phyloP scores from a whole-genome alignment of 2,113 vertebrate species.

The Gallinago media region DNA sequence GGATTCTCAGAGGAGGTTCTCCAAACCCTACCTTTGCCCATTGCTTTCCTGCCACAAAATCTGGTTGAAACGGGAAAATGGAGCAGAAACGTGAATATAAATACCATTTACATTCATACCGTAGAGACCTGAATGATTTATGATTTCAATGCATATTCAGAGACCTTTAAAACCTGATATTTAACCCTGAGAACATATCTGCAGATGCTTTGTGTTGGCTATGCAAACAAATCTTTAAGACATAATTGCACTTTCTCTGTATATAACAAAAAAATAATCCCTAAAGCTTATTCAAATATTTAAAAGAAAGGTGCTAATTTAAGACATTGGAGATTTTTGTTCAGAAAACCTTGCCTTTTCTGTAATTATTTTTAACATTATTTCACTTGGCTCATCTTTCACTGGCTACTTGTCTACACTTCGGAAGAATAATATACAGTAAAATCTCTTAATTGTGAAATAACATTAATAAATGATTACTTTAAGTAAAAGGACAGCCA shows the following conservation, averaged over 20 bases:
- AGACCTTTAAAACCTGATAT: constrained; percentile 23
- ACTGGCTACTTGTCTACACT: not conserved
- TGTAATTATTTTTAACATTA: constrained; percentile 6
- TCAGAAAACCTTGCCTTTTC: constrained; percentile 14
- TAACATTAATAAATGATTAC: constrained; percentile 36
- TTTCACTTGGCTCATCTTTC: constrained; percentile 47
- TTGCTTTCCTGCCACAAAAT: not conserved
- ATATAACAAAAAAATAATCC: constrained; percentile 3
- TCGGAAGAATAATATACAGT: not conserved
- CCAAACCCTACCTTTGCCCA: not conserved
- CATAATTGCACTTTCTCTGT: constrained; percentile 61
- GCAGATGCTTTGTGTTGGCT: constrained; percentile 13
- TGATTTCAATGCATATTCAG: not conserved
- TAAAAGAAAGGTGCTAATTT: constrained; percentile 57
- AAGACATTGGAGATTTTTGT: constrained; percentile 64
- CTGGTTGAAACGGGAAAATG: not conserved
- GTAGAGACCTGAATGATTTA: not conserved
- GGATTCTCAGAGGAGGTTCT: not conserved
- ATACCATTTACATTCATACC: not conserved
- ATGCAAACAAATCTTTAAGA: constrained; percentile 61
- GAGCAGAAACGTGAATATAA: not conserved
- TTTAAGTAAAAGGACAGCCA: not conserved
- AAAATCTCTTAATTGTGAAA: constrained; percentile 18
- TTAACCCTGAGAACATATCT: constrained; percentile 60
- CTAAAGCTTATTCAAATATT: constrained; percentile 9